These are phyloP conservation scores for Buphagus erythrorhynchus DNA, from an alignment of 2,797 vertebrate genomes.

Conservation along the genomic window DNA sequence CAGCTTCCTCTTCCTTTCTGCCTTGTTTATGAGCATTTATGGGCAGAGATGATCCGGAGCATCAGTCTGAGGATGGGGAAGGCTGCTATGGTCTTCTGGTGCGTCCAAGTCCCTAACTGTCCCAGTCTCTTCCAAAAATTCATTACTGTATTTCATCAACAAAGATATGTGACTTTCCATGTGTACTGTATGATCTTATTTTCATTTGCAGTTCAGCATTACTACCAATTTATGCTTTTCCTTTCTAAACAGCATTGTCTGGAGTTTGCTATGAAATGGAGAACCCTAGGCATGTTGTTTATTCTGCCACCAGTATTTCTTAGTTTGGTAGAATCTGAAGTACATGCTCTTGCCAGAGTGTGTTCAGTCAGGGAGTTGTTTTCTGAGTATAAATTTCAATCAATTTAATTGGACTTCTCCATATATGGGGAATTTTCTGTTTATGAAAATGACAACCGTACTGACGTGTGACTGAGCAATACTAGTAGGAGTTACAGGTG, in stretches of 20 bases:
- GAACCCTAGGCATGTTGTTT: neutral
- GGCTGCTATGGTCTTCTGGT: neutral
- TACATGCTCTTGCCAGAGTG: fast-evolving
- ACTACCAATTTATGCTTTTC: neutral
- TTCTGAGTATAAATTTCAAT: neutral
- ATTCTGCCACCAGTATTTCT: neutral
- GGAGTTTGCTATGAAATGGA: neutral
- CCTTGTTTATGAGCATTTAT: fast-evolving
- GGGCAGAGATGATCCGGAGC: neutral
- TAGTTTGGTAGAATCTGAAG: neutral
- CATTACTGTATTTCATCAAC: neutral
- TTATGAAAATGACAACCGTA: neutral
- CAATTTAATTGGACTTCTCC: neutral
- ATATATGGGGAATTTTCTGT: neutral
- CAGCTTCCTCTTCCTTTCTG: neutral
- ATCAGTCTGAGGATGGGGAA: neutral
- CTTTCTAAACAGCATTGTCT: neutral
- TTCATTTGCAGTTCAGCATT: fast-evolving
- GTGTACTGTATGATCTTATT: neutral
- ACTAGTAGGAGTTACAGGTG: neutral
- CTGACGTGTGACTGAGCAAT: neutral
- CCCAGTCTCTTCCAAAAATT: neutral
- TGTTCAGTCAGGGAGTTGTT: neutral
- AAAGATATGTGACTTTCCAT: neutral
- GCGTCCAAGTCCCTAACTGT: fast-evolving